phyloP scores from a whole-genome alignment of 2,888 invertebrate species.

The Laothoe populi region DNA sequence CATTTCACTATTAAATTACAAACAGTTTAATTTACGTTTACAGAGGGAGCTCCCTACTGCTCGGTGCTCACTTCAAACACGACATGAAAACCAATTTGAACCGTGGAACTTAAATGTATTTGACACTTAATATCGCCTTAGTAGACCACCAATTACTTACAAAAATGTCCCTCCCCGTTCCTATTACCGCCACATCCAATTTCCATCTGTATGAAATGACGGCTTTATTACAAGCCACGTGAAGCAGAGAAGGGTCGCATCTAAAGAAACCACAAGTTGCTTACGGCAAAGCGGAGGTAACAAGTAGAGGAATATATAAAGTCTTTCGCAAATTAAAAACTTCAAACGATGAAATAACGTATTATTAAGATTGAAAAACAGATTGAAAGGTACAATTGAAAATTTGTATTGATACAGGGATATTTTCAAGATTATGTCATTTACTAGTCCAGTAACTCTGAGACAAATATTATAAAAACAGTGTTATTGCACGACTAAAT shows the following conservation, averaged over 20 bases:
- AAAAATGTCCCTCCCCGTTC: conserved; percentile 53
- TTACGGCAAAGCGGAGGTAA: not conserved
- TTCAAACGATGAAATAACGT: no score
- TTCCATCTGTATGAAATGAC: conserved; percentile 70
- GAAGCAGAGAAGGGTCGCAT: conserved; percentile 5
- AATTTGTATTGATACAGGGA: no score
- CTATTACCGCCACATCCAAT: conserved; percentile 69
- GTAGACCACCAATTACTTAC: conserved; percentile 53
- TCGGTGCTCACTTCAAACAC: conserved; percentile 24
- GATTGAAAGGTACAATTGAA: no score
- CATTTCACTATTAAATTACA: conserved; percentile 24
- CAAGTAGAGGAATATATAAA: not conserved
- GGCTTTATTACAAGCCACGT: conserved; percentile 39
- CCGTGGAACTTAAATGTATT: conserved; percentile 34
- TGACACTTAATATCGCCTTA: conserved; percentile 35
- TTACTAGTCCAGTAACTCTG: not conserved
- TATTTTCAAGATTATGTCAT: not conserved
- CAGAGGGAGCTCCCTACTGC: not conserved
- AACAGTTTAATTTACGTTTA: conserved; percentile 24
- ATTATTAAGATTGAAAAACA: no score
- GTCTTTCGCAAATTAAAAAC: not conserved
- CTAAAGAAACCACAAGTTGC: not conserved
- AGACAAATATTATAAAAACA: not conserved
- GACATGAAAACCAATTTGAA: conserved; percentile 36
- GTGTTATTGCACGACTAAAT: not conserved